Conservation (phyloP, 1,140 invertebrate species). For the Amyelois transitella region DNA sequence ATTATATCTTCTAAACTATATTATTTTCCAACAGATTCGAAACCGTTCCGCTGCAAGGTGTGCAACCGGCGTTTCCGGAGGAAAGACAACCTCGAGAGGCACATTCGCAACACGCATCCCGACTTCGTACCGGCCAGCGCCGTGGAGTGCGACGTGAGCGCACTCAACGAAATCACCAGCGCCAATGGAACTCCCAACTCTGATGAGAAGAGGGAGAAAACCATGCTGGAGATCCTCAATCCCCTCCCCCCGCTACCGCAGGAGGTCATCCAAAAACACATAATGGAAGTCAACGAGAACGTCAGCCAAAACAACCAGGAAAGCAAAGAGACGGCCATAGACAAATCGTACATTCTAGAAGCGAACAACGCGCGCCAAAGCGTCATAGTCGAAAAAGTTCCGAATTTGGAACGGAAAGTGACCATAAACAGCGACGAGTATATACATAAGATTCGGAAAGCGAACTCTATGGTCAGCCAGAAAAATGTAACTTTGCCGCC, state of each 20-base stretch:
- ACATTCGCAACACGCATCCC: conserved; percentile 79
- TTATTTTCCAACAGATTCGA: conserved; percentile 57
- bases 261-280: conserved; percentile 50
- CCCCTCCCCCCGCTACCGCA: conserved; percentile 44
- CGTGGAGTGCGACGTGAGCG: conserved; percentile 42
- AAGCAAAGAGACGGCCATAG: conserved; percentile 19
- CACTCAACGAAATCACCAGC: conserved; percentile 29
- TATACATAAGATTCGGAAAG: conserved; percentile 61
- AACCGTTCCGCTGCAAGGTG: conserved; percentile 76
- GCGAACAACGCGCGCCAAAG: conserved; percentile 60
- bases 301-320: conserved; percentile 11
- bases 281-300: conserved; percentile 21
- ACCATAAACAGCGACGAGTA: conserved; percentile 35
- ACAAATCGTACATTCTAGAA: conserved; percentile 55
- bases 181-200: conserved; percentile 7
- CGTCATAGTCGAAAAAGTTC: conserved; percentile 52
- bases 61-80: conserved; percentile 76
- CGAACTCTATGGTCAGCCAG: conserved; percentile 26
- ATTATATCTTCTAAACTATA: no score
- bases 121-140: conserved; percentile 42
- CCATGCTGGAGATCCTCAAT: conserved; percentile 42
- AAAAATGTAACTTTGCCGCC: conserved; percentile 42
- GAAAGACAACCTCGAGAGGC: conserved; percentile 79
- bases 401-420: conserved; percentile 24
- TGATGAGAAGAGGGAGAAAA: conserved; percentile 35